Conservation (phyloP, 2,888 invertebrate genomes). For the Tachystola acroxantha region DNA sequence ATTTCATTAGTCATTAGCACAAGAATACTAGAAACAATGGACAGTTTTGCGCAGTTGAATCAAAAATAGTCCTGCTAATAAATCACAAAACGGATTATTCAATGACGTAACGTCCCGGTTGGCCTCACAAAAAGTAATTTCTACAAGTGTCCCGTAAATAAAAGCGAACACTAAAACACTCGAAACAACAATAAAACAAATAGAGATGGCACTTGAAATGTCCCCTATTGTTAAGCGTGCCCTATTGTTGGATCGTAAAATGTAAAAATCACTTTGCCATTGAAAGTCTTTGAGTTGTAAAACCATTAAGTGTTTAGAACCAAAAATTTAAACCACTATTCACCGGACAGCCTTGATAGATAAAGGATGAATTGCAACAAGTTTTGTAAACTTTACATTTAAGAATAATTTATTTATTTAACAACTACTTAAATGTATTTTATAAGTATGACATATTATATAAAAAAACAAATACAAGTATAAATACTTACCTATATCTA, state of each 20-base stretch:
- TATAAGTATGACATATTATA: too few relatives aligned
- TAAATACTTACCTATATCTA: too few relatives aligned
- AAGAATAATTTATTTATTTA: too few relatives aligned
- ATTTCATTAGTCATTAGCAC: too few relatives aligned
- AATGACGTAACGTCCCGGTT: neutral
- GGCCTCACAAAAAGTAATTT: slow-evolving; percentile 1
- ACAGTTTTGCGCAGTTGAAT: too few relatives aligned
- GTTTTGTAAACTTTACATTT: too few relatives aligned
- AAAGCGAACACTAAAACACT: slow-evolving; percentile 10
- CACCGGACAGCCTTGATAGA: neutral
- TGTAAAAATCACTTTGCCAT: slow-evolving; percentile 31
- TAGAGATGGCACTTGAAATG: slow-evolving; percentile 13
- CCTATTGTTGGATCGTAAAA: slow-evolving; percentile 32
- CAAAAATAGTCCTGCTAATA: neutral
- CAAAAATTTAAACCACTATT: slow-evolving; percentile 6
- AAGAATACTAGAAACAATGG: too few relatives aligned
- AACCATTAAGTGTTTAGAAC: slow-evolving; percentile 34
- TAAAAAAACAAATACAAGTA: too few relatives aligned
- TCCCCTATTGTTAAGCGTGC: slow-evolving; percentile 15
- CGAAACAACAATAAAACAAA: slow-evolving; percentile 15
- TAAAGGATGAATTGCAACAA: too few relatives aligned
- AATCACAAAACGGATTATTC: too few relatives aligned
- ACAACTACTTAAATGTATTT: too few relatives aligned
- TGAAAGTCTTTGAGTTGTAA: slow-evolving; percentile 28
- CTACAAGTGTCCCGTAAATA: slow-evolving; percentile 3